phyloP scores from a whole-genome alignment of 2,888 invertebrate genomes.

The Torymus texanus region DNA sequence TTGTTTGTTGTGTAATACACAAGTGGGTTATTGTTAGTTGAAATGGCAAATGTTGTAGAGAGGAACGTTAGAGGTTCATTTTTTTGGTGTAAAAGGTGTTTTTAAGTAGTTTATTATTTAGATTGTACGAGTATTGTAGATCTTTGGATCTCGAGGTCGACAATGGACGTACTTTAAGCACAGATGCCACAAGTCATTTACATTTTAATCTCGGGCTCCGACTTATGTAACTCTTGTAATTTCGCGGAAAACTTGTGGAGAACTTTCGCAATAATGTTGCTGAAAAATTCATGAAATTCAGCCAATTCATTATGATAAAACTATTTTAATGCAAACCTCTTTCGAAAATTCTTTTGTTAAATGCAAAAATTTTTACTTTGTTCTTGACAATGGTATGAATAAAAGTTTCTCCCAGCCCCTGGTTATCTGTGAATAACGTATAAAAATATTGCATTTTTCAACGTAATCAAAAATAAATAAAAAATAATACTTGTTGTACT shows the following conservation, averaged over 20 bases:
- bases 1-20: no score
- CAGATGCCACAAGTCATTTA: slow-evolving; percentile 45
- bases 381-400: slow-evolving; percentile 22
- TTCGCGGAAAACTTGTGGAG: slow-evolving; percentile 5
- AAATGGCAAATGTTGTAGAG: no score
- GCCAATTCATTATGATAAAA: slow-evolving; percentile 43
- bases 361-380: slow-evolving; percentile 8
- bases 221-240: slow-evolving; percentile 50
- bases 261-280: slow-evolving; percentile 46
- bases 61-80: no score
- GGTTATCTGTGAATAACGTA: not conserved
- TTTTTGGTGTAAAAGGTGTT: no score
- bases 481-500: no score
- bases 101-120: no score
- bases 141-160: not conserved
- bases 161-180: slow-evolving; percentile 19
- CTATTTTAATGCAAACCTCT: slow-evolving; percentile 28
- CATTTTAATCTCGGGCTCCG: slow-evolving; percentile 41
- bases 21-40: no score
- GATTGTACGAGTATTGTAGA: no score
- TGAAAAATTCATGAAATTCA: slow-evolving; percentile 50
- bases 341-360: not conserved
- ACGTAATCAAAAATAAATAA: no score
- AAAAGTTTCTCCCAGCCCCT: not conserved
- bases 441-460: no score